Evolutionary conservation across 2,797 vertebrate species (phyloP), one percentile per base, ranked within the genome.

Genomic region (Gobio occitaniae): DNA sequence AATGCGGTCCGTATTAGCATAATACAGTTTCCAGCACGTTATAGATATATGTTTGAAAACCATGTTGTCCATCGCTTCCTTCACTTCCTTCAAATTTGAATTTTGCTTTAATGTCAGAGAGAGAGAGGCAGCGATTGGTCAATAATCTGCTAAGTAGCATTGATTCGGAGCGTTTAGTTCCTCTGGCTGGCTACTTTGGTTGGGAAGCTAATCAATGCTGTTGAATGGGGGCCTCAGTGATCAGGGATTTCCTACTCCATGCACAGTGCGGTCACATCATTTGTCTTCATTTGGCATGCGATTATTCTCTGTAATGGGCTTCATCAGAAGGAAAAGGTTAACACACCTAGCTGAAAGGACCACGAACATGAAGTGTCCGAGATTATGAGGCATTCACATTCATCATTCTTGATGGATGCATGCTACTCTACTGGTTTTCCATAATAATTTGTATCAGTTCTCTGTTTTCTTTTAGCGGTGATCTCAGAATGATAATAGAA

Each of bases 121-220:
- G 83, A 85, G 83, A 85, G 82, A 93, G 93, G 92, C 92, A 92
- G 92, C 92, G 92, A 92, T 91, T 93, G 93, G 93, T 95, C 95
- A 93, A 94, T 95, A 95, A 94, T 93, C 94, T 93, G 94, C 95
- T 95, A 95, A 96, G 94, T 89, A 94, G 93, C 93, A 96, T 96
- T 89, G 95, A 96, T 94, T 90, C 89, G 63, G 89, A 91, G 92
- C 92, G 92, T 95, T 96, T 94, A 95, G 94, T 93, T 94, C 93
- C 93, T 93, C 74, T 93, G 93, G 93, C 92, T 89, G 86, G 93
- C 92, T 94, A 94, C 93, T 94, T 93, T 93, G 93, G 92, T 92
- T 93, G 93, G 92, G 92, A 94, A 93, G 93, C 93, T 93, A 93
- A 95, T 95, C 94, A 93, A 95, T 95, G 93, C 86, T 90, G 88